Conservation (phyloP, 1,140 invertebrate genomes). For the Monomorium pharaonis region DNA sequence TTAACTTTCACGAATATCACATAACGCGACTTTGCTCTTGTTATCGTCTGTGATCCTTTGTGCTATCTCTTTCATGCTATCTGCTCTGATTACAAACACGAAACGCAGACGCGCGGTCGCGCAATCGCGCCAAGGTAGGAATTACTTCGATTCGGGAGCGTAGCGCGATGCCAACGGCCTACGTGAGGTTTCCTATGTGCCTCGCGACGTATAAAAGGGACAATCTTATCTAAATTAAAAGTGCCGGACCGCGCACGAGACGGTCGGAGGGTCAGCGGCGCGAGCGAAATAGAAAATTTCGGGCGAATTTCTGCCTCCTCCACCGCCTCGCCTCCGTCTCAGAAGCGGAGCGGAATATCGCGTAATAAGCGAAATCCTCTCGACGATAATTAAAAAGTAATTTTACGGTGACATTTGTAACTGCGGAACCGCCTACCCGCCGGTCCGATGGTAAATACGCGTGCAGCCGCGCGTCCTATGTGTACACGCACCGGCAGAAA, state of each 20-base stretch:
- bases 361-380: slow-evolving; percentile 80
- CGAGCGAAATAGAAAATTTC: slow-evolving; percentile 75
- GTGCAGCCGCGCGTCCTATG: slow-evolving; percentile 30
- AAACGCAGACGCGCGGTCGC: slow-evolving; percentile 46
- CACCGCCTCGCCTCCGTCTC: slow-evolving; percentile 21
- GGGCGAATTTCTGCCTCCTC: slow-evolving; percentile 55
- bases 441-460: slow-evolving; percentile 60
- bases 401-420: slow-evolving; percentile 77
- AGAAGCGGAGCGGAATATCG: slow-evolving; percentile 65
- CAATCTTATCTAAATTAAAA: slow-evolving; percentile 78
- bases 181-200: slow-evolving; percentile 56
- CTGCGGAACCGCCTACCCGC: slow-evolving; percentile 41
- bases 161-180: slow-evolving; percentile 17
- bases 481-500: too few species aligned
- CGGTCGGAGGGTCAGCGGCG: slow-evolving; percentile 67
- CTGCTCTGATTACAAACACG: slow-evolving; percentile 15
- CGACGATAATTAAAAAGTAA: slow-evolving; percentile 82
- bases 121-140: slow-evolving; percentile 36
- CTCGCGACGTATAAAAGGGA: slow-evolving; percentile 63
- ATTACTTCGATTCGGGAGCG: slow-evolving; percentile 58
- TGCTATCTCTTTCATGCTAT: neutral
- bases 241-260: slow-evolving; percentile 13
- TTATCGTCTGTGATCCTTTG: neutral
- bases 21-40: neutral
- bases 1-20: neutral